Evolutionary conservation across 2,113 vertebrate genomes (phyloP).

Genomic region (Varanus komodoensis): DNA sequence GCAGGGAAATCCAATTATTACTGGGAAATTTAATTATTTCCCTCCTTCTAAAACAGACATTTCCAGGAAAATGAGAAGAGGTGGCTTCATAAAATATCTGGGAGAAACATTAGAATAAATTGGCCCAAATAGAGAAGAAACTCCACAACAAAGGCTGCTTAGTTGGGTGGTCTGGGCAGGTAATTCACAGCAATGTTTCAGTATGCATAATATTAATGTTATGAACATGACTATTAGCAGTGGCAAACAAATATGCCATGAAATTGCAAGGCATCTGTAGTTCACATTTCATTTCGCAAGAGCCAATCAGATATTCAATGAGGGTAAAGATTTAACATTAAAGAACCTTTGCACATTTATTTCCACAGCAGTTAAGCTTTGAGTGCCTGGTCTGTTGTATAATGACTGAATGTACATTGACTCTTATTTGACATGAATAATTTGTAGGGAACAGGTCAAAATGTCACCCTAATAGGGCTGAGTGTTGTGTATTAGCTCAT

Average conservation of each 20-base stretch:
- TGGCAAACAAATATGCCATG: not conserved
- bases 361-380: not conserved
- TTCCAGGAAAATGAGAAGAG: not conserved
- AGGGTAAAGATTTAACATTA: not conserved
- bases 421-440: not conserved
- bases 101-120: not conserved
- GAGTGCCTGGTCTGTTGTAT: not conserved
- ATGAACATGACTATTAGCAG: not conserved
- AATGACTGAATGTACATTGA: too few relatives aligned
- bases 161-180: not conserved
- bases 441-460: not conserved
- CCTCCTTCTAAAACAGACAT: not conserved
- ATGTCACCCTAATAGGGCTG: not conserved
- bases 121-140: not conserved
- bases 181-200: not conserved
- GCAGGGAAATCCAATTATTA: not conserved
- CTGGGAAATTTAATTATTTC: not conserved
- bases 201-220: not conserved
- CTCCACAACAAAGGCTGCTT: not conserved
- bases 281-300: not conserved
- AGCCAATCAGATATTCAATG: not conserved
- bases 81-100: not conserved
- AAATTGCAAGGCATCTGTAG: not conserved
- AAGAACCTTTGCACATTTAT: not conserved
- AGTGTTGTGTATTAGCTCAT: not conserved